phyloP scores from a whole-genome alignment of 2,888 invertebrate genomes.

The Microctonus hyperodae region DNA sequence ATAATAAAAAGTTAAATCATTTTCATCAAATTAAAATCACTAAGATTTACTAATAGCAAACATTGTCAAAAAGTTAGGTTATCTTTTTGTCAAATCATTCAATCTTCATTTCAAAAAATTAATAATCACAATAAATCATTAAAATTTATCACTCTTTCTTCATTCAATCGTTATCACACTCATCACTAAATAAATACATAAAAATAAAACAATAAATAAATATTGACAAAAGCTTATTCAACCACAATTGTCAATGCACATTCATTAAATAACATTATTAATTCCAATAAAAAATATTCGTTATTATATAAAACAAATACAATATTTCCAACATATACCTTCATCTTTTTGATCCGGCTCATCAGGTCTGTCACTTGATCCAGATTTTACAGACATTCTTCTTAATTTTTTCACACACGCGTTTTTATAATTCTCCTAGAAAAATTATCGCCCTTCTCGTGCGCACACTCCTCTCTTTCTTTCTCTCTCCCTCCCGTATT shows the following conservation, averaged over 20 bases:
- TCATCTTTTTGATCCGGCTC: constrained; percentile 47
- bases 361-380: constrained; percentile 56
- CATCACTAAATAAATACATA: too few relatives aligned
- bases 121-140: neutral
- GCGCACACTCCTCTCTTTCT: constrained; percentile 28
- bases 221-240: neutral
- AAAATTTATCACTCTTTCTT: too few relatives aligned
- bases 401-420: constrained; percentile 39
- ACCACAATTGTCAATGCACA: neutral
- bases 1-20: too few relatives aligned
- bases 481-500: too few relatives aligned
- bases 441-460: constrained; percentile 28
- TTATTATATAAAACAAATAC: neutral
- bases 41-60: neutral
- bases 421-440: constrained; percentile 38
- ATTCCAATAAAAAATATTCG: neutral
- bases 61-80: neutral
- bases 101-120: neutral
- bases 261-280: neutral
- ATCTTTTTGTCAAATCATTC: neutral
- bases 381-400: constrained; percentile 56
- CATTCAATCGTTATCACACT: too few relatives aligned
- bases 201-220: constrained; percentile 3
- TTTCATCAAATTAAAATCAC: neutral
- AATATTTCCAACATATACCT: constrained; percentile 40